Conservation (phyloP, 2,113 vertebrate species). For the Malaclemys terrapin region DNA sequence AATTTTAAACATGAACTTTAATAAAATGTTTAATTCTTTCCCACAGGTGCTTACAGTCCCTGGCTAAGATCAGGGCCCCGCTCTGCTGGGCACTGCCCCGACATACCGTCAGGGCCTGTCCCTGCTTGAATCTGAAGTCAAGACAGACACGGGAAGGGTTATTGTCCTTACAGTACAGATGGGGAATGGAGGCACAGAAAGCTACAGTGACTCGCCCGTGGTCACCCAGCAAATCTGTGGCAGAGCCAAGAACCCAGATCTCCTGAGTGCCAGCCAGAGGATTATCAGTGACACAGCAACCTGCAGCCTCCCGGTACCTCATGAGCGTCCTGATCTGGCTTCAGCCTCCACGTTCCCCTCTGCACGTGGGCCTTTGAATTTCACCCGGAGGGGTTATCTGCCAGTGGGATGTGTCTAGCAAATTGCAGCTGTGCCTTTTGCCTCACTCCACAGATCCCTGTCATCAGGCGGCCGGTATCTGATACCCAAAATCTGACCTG, state of each 20-base stretch:
- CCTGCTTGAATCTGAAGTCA: no score
- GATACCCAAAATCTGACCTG: not conserved
- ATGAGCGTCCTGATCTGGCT: not conserved
- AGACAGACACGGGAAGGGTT: no score
- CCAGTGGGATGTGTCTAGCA: not conserved
- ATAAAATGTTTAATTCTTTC: not conserved
- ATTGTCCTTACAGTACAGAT: no score
- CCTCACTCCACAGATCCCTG: not conserved
- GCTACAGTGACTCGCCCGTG: no score
- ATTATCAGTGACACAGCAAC: not conserved
- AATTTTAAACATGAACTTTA: no score
- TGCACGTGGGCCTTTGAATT: not conserved
- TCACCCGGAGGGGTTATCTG: not conserved
- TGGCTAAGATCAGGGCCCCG: not conserved
- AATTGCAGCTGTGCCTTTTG: not conserved
- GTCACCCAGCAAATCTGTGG: no score
- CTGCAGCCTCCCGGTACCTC: not conserved
- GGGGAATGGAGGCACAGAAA: no score
- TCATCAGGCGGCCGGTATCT: not conserved
- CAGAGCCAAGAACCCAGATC: no score
- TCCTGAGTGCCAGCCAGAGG: no score
- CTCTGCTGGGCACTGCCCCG: no score
- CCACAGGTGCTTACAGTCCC: not conserved
- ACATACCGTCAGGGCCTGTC: no score
- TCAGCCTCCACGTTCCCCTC: not conserved